Base-by-base conservation (phyloP, 2,797 vertebrate species). In the Morus bassanus region DNA sequence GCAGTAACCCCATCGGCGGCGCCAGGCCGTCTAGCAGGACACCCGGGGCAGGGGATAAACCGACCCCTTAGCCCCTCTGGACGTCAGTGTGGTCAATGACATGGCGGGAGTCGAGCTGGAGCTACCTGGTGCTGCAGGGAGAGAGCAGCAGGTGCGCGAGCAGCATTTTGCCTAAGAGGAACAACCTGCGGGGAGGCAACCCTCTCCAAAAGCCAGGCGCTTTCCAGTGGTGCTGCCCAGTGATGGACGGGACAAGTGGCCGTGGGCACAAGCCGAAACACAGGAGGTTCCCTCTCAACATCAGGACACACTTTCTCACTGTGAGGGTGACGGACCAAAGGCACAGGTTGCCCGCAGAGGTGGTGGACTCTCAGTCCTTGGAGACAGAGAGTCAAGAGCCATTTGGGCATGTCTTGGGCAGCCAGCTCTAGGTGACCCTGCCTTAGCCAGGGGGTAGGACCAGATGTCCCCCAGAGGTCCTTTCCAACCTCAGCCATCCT, bases 81-180 rank as follows among this genome's bases (percentile, higher is more conserved):
- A 54, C 41, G 3, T 70, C 80, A 69, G 57, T 75, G 35, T 4
- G 30, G 16, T 50, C 30, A n/a, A 16, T 1, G 5, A 1, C 5
- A 1, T 0, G 11, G 9, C 0, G 15, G 1, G 0, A 18, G 2
- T 45, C 2, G 0, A 0, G 6, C 2, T 23, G 74, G 2, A 19
- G 16, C 1, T 4, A 45, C 12, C 0, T 65, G 37, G 4, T 17
- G 1, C 48, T 85, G 59, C 33, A 41, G 33, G 7, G 43, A 88
- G 37, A 72, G 37, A n/a, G n/a, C n/a, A n/a, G n/a, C n/a, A n/a
- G n/a, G n/a, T n/a, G n/a, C n/a, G n/a, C n/a, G n/a, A 72, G 14
- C 22, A 7, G 21, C 11, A 11, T 18, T 57, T 51, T 73, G 5
- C 43, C 37, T 12, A 30, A 67, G 60, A 56, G 48, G 14, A 68